Evolutionary conservation across 2,113 vertebrate species (phyloP), one percentile per base, ranked within the genome.

Genomic region (Nesospiza acunhae): DNA sequence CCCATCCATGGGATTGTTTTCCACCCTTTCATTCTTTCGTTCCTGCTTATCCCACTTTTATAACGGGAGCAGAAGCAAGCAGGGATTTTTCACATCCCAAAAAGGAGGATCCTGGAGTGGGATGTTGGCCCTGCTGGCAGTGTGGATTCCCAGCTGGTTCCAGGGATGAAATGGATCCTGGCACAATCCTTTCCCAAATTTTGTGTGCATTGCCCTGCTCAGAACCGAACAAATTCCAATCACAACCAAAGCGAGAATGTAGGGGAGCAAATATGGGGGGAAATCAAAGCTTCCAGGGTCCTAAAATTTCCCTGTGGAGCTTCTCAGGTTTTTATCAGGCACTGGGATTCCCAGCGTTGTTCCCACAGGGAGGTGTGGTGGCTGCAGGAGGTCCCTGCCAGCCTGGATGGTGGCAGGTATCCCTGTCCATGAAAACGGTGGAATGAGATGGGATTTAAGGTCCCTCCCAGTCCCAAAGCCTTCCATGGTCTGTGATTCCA

Each of bases 111-210:
- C 74, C 89, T 68, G 82, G 56, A 78, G 79, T n/a, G 92, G 88
- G 93, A 79, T 52, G 42, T 35, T 20, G 94, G 67, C 87, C 91
- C 64, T 69, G 95, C 42, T 26, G 91, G 37, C 19, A 31, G 90
- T 17, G 13, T 14, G 60, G 8, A 39, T 33, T 96, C 96, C 73
- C 92, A 59, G 79, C 50, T 82, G 96, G 96, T 94, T 86, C 13
- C 62, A 0, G 4, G 70, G 31, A 68, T 77, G 85, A 69, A 50
- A 88, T 44, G 52, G 73, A 49, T 7, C 8, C 37, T 8, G 24
- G 12, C 35, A 31, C 18, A 35, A 41, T 63, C 62, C 66, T 84
- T 46, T 22, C 56, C 53, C 63, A 9, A 35, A 8, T 17, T 44
- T 60, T 52, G 39, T 70, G 63, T 62, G 63, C 49, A 11, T 20